A percentile compares a stretch with the other conserved stretches of the same genome.
phyloP scores from a whole-genome alignment of 2,888 invertebrate species.

The Chrysolina americana region DNA sequence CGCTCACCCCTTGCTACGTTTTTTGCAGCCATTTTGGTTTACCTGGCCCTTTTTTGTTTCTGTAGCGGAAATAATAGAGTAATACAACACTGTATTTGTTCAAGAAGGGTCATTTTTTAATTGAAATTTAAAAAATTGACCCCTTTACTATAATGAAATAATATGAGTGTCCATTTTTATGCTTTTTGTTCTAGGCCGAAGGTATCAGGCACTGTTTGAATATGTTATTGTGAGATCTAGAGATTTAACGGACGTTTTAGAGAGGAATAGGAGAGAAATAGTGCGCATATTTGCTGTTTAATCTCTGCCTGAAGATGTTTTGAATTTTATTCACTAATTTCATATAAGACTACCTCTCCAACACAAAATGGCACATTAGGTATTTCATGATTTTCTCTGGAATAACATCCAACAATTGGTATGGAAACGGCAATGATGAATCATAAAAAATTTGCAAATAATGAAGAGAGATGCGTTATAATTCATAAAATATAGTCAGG shows the following conservation, averaged over 20 bases:
- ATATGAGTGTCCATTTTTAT: slow-evolving; percentile 52
- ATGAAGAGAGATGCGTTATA: no score
- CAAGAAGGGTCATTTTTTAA: slow-evolving; percentile 59
- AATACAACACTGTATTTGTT: slow-evolving; percentile 59
- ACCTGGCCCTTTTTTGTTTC: slow-evolving; percentile 56
- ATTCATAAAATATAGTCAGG: no score
- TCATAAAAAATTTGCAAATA: no score
- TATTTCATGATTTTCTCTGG: no score
- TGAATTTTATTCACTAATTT: background rate
- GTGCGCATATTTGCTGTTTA: background rate
- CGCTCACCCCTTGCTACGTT: slow-evolving; percentile 45
- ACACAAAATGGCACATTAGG: no score
- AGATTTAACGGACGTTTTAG: slow-evolving; percentile 21
- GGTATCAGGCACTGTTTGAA: slow-evolving; percentile 17
- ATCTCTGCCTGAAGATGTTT: background rate
- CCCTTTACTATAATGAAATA: slow-evolving; percentile 45
- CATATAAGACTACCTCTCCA: no score
- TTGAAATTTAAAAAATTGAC: slow-evolving; percentile 58
- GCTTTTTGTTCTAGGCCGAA: slow-evolving; percentile 32
- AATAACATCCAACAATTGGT: no score
- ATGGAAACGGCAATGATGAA: no score
- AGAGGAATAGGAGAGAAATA: background rate
- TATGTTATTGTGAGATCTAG: background rate
- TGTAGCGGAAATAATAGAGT: slow-evolving; percentile 53
- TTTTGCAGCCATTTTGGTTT: slow-evolving; percentile 54